Base-by-base conservation (phyloP, 2,113 vertebrate genomes). In the Dromas ardeola region DNA sequence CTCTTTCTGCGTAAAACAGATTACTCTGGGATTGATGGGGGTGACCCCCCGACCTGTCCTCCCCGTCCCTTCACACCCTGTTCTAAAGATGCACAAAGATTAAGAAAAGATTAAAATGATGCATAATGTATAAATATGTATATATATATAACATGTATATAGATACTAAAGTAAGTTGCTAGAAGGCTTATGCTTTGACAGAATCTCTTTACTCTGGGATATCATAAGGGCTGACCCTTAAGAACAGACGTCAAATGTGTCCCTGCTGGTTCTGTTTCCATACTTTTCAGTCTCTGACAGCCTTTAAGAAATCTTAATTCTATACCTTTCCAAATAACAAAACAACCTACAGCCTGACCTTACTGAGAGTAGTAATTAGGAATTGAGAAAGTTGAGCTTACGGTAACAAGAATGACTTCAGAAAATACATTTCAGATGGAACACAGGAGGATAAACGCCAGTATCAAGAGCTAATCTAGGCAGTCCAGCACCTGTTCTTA, bases 1-100 rank as follows among this genome's bases (percentile, higher is more conserved):
- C 13, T 67, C n/a, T 62, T 66, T 27, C 65, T 61, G 25, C 1
- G 4, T 19, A 36, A 84, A 81, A 73, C 10, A 13, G 58, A 40
- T 30, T 62, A 34, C 34, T 34, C 30, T 53, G 25, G 25, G n/a
- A 67, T 2, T 27, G 29, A 78, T 42, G 5, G 23, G 9, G 6
- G 13, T 5, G 1, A 3, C 11, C 9, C 25, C 26, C 5, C 2
- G n/a, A 1, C 14, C 43, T 72, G 21, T 18, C 3, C 16, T 3
- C 3, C 0, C 6, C 22, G 83, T 45, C 17, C 20, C 25, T 40
- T 88, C 36, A 66, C 15, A 32, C 8, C 4, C 19, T 5, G 2
- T 40, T 89, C n/a, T 59, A 81, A 89, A 72, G 25, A 63, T 22
- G 15, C 27, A 78, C 9, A 85, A 71, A 69, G 9, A 76, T 17